phyloP scores from a whole-genome alignment of 2,113 vertebrate genomes.

The Orycteropus afer region DNA sequence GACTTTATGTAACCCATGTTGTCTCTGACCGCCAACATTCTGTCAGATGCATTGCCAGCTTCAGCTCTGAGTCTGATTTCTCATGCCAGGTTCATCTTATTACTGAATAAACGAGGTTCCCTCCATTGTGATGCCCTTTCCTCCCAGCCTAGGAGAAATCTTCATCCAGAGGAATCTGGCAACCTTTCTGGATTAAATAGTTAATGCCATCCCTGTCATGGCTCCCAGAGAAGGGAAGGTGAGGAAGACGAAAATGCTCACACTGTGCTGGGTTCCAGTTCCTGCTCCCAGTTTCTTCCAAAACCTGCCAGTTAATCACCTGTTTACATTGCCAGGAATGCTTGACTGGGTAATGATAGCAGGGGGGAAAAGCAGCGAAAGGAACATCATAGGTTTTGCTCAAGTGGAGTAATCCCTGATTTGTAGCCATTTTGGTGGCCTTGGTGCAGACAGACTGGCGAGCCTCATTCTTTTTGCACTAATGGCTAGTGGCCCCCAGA shows the following conservation, averaged over 20 bases:
- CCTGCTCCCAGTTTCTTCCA: slow-evolving; percentile 56
- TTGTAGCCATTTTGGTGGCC: slow-evolving; percentile 21
- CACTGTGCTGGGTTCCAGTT: not conserved
- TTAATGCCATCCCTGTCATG: not conserved
- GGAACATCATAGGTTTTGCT: slow-evolving; percentile 68
- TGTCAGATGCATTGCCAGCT: slow-evolving; percentile 82
- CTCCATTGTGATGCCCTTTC: not conserved
- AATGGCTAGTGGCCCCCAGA: not conserved
- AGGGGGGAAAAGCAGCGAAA: slow-evolving; percentile 55
- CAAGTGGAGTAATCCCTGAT: slow-evolving; percentile 72
- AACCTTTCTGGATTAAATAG: not conserved
- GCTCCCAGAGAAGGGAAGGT: not conserved
- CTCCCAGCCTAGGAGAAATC: not conserved
- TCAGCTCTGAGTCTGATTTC: slow-evolving; percentile 80
- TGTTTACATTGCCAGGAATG: slow-evolving; percentile 80
- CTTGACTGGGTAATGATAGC: slow-evolving; percentile 76
- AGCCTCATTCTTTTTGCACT: not conserved
- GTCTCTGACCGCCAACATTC: slow-evolving; percentile 66
- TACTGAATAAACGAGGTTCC: slow-evolving; percentile 73
- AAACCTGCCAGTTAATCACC: slow-evolving; percentile 82
- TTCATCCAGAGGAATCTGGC: slow-evolving; percentile 69
- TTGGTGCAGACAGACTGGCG: slow-evolving; percentile 59
- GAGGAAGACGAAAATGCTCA: not conserved
- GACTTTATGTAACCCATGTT: not conserved
- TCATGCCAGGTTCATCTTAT: slow-evolving; percentile 81